Evolutionary conservation across 2,888 invertebrate genomes (phyloP).

Genomic region (Leptopilina drosophilae): DNA sequence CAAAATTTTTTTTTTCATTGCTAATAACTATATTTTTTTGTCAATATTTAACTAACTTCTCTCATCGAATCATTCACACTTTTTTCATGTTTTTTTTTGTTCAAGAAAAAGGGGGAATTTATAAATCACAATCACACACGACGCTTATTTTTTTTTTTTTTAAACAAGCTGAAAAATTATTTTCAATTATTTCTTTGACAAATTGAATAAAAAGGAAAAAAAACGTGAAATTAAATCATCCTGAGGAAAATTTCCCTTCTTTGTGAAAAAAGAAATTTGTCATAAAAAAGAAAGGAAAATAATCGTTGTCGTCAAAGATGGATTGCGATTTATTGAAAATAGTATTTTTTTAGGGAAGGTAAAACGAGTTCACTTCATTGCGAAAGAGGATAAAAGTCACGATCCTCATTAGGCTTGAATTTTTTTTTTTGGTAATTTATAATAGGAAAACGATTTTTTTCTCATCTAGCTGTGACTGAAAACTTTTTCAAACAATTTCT

Average conservation of each 20-base stretch:
- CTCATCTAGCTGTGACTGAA: neutral
- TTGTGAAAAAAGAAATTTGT: neutral
- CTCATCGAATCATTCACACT: neutral
- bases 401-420: neutral
- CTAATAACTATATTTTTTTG: slow-evolving; percentile 17
- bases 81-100: neutral
- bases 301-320: neutral
- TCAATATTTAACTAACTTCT: neutral
- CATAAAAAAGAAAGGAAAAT: neutral
- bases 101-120: too few relatives aligned
- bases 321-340: slow-evolving; percentile 7
- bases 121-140: slow-evolving; percentile 12
- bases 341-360: neutral
- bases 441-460: too few relatives aligned
- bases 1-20: neutral
- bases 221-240: neutral
- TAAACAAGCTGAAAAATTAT: slow-evolving; percentile 13
- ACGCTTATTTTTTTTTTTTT: slow-evolving; percentile 8
- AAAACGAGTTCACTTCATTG: neutral
- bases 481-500: slow-evolving; percentile 17
- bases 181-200: neutral
- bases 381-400: slow-evolving; percentile 13
- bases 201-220: neutral
- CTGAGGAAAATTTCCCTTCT: neutral
- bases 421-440: neutral